Percentiles rank a stretch among this genome's conserved stretches.
These are phyloP conservation scores for Etheostoma nigrum DNA, from an alignment of 2,797 vertebrate species.

Conservation along the genomic window DNA sequence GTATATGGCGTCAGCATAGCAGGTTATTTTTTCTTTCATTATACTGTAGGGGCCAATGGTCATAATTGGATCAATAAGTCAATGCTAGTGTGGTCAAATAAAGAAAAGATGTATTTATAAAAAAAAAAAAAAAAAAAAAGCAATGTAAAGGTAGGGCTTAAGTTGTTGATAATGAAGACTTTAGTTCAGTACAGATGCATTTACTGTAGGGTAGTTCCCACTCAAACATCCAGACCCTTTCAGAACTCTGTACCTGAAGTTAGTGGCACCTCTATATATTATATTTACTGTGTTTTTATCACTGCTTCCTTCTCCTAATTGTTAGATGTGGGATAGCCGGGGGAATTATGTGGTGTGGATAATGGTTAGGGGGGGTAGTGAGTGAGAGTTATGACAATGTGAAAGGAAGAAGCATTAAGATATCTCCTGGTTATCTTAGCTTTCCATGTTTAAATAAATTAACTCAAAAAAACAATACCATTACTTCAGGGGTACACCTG, in stretches of 20 bases:
- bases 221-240: background rate
- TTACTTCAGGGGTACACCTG: background rate
- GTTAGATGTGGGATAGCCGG: background rate
- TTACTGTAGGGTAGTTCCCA: background rate
- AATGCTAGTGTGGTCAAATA: slow-evolving; percentile 1
- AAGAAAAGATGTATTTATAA: background rate
- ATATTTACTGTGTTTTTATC: slow-evolving; percentile 24
- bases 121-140: slow-evolving; percentile 3
- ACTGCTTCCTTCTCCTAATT: background rate
- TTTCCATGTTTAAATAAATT: slow-evolving; percentile 1
- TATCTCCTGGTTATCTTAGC: background rate
- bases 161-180: background rate
- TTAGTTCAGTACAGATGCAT: background rate
- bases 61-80: background rate
- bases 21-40: slow-evolving; percentile 1
- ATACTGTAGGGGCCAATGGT: background rate
- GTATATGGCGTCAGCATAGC: background rate
- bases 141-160: background rate
- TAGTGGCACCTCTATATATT: slow-evolving; percentile 28
- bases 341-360: slow-evolving; percentile 4
- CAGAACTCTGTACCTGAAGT: background rate
- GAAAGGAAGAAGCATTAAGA: background rate
- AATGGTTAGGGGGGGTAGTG: background rate
- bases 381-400: background rate
- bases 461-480: background rate